Evolutionary conservation across 2,888 invertebrate species (phyloP).

Genomic region (Volucella zonaria): DNA sequence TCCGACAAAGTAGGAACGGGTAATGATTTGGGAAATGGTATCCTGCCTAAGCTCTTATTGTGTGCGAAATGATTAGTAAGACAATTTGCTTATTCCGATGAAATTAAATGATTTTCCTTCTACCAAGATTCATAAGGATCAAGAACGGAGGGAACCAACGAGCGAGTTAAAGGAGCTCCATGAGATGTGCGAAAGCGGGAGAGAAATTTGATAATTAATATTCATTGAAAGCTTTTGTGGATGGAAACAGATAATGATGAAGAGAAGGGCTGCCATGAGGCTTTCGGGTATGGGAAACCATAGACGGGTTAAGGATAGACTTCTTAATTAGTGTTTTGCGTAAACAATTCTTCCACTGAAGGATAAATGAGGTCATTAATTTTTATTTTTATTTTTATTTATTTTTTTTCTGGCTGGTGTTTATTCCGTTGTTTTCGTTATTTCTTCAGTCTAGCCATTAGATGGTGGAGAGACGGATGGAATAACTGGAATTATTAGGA

Average conservation of each 20-base stretch:
- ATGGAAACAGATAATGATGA: slow-evolving; percentile 31
- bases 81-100: slow-evolving; percentile 62
- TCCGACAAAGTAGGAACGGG: background rate
- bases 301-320: slow-evolving; percentile 19
- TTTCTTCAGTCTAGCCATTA: background rate
- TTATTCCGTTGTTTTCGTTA: background rate
- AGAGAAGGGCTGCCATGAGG: background rate
- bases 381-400: slow-evolving; percentile 30
- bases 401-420: background rate
- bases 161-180: slow-evolving; percentile 26
- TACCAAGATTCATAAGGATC: background rate
- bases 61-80: slow-evolving; percentile 67
- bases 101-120: slow-evolving; percentile 53
- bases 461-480: background rate
- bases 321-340: slow-evolving; percentile 56
- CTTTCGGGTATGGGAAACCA: background rate
- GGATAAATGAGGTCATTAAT: slow-evolving; percentile 43
- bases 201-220: slow-evolving; percentile 47
- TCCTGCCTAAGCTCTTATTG: slow-evolving; percentile 46
- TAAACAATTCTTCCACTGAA: slow-evolving; percentile 12
- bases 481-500: slow-evolving; percentile 17
- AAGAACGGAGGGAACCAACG: background rate
- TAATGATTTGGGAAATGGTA: slow-evolving; percentile 35
- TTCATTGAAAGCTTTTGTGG: slow-evolving; percentile 51
- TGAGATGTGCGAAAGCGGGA: too few species aligned